Evolutionary conservation across 2,888 invertebrate genomes (phyloP), one percentile per base, ranked within the genome.

Genomic region (Drosophila longiperda): DNA sequence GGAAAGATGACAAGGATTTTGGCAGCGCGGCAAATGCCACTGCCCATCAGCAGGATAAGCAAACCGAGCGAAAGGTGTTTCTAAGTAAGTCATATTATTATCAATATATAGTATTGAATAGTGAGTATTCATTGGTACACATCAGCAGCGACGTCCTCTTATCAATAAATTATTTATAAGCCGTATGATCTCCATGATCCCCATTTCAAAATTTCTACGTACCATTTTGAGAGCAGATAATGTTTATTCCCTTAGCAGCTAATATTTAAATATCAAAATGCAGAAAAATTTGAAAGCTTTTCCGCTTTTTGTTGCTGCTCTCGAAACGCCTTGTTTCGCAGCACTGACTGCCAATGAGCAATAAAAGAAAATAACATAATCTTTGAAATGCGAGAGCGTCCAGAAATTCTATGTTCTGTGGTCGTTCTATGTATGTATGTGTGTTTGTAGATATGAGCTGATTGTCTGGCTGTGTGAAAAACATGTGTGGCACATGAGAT

Each of bases 1-100:
- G 92, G 91, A 74, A 92, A 92, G 12, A 93, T 79, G 0, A 90
- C 88, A 8, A 93, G 82, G 67, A 93, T 91, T 23, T 90, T 92
- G 12, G 92, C 89, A 5, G 73, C 78, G 2, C 72, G 49, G 32
- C 49, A 29, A n/a, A 29, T 20, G 17, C 7, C 20, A 17, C 50
- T 50, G 20, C 60, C 26, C 12, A 66, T 26, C 5, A 78, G 36
- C 5, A 60, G 23, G 9, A 58, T 29, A 17, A 66, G 15, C 11
- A 53, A 40, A 32, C 38, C 5, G 0, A 63, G 9, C 12, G 3
- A 23, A 12, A 17, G 26, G 0, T 23, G 23, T 45, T 45, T 23
- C 45, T 45, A 23, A 45, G 23, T 23, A 45, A 23, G 4, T 23
- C 45, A 23, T 23, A 8, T 23, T 23, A 23, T 15, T 45, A 23